Evolutionary conservation across 2,888 invertebrate species (phyloP).

Genomic region (Mongoloraphidia duomilia): DNA sequence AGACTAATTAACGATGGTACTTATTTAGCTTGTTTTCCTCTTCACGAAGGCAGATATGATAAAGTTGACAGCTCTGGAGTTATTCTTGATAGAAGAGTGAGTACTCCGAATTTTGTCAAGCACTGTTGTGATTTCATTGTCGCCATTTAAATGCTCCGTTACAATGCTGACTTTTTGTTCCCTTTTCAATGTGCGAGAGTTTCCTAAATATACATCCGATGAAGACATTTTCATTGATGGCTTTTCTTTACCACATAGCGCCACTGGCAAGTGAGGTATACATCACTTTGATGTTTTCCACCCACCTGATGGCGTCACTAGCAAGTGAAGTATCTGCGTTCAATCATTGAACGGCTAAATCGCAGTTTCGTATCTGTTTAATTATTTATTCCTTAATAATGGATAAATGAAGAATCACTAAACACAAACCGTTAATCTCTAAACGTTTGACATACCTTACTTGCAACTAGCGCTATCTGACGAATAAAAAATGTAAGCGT

Average conservation of each 20-base stretch:
- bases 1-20: conserved; percentile 70
- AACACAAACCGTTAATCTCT: no score
- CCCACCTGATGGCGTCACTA: no score
- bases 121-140: conserved; percentile 1
- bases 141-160: not conserved
- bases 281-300: no score
- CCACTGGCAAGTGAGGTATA: not conserved
- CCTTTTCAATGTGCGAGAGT: not conserved
- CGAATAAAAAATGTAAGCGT: no score
- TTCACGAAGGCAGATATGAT: conserved; percentile 77
- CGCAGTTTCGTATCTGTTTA: no score
- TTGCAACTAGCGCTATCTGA: no score
- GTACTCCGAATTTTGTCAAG: conserved; percentile 10
- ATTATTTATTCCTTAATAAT: no score
- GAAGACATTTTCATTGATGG: not conserved
- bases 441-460: no score
- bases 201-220: not conserved
- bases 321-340: no score
- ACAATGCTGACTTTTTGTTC: not conserved
- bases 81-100: conserved; percentile 58
- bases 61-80: conserved; percentile 50
- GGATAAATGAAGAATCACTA: no score
- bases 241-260: not conserved
- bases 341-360: no score
- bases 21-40: conserved; percentile 69